These are phyloP conservation scores for Hydropsyche tenuis DNA, from an alignment of 1,140 invertebrate species.

Conservation along the genomic window DNA sequence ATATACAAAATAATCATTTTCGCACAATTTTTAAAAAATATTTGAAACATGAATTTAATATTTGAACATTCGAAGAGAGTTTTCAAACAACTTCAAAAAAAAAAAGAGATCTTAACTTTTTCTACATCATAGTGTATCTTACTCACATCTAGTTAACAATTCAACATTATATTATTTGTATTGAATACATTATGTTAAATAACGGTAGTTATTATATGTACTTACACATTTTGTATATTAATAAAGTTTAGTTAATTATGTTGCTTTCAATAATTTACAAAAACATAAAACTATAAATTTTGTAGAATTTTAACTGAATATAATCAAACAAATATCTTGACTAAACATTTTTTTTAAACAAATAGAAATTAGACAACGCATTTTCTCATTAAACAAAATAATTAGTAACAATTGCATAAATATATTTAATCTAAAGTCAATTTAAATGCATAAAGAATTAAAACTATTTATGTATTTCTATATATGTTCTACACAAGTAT, in stretches of 20 bases:
- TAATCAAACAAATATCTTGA: too few species aligned
- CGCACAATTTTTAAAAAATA: too few species aligned
- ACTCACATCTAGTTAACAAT: conserved; percentile 50
- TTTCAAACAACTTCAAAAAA: too few species aligned
- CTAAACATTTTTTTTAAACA: too few species aligned
- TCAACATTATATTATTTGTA: conserved; percentile 46
- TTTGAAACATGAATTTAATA: too few species aligned
- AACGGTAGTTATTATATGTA: conserved; percentile 28
- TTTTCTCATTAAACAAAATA: not conserved
- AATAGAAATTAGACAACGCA: too few species aligned
- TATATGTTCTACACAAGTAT: conserved; percentile 7
- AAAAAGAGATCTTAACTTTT: conserved; percentile 14
- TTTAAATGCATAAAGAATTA: not conserved
- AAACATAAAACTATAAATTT: too few species aligned
- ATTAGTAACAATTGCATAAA: not conserved
- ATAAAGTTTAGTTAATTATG: too few species aligned
- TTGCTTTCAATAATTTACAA: too few species aligned
- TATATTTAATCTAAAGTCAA: not conserved
- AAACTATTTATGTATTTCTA: not conserved
- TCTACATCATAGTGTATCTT: conserved; percentile 47
- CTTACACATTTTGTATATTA: not conserved
- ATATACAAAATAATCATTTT: too few species aligned
- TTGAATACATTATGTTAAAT: conserved; percentile 42
- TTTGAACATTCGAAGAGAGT: too few species aligned
- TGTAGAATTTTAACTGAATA: too few species aligned